Conservation (phyloP, 2,888 invertebrate genomes). For the Campoplex capitator region DNA sequence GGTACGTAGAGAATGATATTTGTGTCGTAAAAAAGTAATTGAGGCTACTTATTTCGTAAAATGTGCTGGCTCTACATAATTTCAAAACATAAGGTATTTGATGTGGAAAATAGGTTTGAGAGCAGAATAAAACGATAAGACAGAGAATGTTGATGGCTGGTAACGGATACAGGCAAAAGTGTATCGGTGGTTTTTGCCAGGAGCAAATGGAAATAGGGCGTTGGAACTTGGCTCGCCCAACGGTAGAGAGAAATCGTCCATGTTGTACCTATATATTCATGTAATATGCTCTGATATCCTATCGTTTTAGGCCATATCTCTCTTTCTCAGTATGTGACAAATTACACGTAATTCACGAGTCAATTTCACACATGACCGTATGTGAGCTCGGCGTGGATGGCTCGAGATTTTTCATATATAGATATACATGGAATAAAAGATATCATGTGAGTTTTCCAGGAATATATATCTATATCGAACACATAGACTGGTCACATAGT, state of each 20-base stretch:
- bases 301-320: conserved; percentile 51
- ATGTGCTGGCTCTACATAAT: neutral
- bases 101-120: conserved; percentile 32
- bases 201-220: conserved; percentile 50
- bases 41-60: neutral
- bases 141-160: conserved; percentile 18
- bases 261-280: conserved; percentile 15
- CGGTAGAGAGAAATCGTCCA: conserved; percentile 40
- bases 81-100: neutral
- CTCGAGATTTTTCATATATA: neutral
- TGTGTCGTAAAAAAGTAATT: neutral
- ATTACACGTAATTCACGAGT: conserved; percentile 81
- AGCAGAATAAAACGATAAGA: conserved; percentile 23
- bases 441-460: neutral
- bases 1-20: neutral
- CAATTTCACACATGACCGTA: conserved; percentile 79
- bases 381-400: conserved; percentile 46
- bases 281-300: conserved; percentile 47
- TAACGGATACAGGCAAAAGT: conserved; percentile 51
- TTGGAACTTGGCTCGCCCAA: conserved; percentile 36
- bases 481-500: conserved; percentile 29
- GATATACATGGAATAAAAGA: neutral
- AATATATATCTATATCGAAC: conserved; percentile 10
- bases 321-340: conserved; percentile 75
- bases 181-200: conserved; percentile 48